Base-by-base conservation (phyloP, 1,140 invertebrate genomes). In the Drosophila auraria region DNA sequence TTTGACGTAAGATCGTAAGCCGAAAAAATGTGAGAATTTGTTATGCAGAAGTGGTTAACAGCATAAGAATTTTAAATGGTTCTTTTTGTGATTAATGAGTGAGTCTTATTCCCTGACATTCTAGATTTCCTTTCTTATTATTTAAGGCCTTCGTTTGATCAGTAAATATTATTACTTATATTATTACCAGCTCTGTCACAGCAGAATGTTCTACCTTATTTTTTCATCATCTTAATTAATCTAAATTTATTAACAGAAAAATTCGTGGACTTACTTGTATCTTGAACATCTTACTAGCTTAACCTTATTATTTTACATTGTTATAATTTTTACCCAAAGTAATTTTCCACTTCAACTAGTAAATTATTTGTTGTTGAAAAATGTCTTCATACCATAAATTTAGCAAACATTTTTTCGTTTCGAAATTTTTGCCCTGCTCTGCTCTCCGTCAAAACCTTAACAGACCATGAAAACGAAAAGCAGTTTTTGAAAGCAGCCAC, bases 381-480 rank as follows among this genome's bases (percentile, higher is more conserved):
- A 62, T 54, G 40, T 47, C 49, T 44, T 54, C 12, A 53, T 54
- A n/a, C 20, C 64, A 70, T 49, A 45, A 62, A 53, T 62, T 74
- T 30, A 36, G 30, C 70, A 62, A 54, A 51, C 61, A 42, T 38
- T 36, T 53, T 23, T 23, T 20, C 12, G 33, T 63, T 49, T 38
- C 36, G 27, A 33, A 23, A 38, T 71, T 42, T 76, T 57, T 42
- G 38, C 45, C 38, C 36, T 27, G 36, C 70, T 63, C 33, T 65
- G 36, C 50, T 27, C 70, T 53, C 60, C 20, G 17, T 12, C 36
- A 38, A 9, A 50, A 64, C 60, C 25, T 54, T 77, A 69, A 61
- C 74, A 40, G 58, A 70, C 64, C 57, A 78, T 78, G 64, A 70
- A 78, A 78, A 61, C 58, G 66, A 70, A 70, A 69, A 78, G 58